Evolutionary conservation across 2,797 vertebrate genomes (phyloP).

Genomic region (Pseudomugil tenellus): DNA sequence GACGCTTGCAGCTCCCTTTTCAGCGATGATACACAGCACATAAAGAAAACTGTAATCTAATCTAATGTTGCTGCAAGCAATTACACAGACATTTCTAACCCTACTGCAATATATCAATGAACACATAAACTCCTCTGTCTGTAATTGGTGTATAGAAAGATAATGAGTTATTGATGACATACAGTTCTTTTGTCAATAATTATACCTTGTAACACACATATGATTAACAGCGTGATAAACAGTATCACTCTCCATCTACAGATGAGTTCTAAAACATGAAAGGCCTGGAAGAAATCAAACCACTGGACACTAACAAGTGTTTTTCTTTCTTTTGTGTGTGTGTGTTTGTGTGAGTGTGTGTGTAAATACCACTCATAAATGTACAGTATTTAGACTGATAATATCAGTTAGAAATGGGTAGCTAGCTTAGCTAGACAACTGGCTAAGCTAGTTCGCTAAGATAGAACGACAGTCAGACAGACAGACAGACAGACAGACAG

Average conservation of each 20-base stretch:
- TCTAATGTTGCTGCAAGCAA: slow-evolving; percentile 10
- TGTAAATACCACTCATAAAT: no score
- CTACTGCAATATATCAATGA: slow-evolving; percentile 4
- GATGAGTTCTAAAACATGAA: background rate
- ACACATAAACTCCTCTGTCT: background rate
- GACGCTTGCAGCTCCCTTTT: background rate
- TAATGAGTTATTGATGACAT: slow-evolving; percentile 26
- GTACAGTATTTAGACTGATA: no score
- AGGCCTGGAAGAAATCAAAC: no score
- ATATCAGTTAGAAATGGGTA: no score
- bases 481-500: no score
- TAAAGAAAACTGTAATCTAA: background rate
- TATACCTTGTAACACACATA: slow-evolving; percentile 6
- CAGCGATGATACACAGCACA: background rate
- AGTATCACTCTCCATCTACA: background rate
- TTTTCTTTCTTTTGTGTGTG: no score
- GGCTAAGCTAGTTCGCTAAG: no score
- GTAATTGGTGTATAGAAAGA: slow-evolving; percentile 4
- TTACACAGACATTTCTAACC: slow-evolving; percentile 10
- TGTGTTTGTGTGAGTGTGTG: no score
- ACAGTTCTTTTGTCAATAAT: slow-evolving; percentile 13
- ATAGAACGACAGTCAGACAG: no score
- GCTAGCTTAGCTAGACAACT: no score
- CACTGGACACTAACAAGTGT: no score
- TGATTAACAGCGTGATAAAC: slow-evolving; percentile 4